These are phyloP conservation scores for Mystacides longicornis DNA, from an alignment of 2,888 invertebrate species.

Conservation along the genomic window DNA sequence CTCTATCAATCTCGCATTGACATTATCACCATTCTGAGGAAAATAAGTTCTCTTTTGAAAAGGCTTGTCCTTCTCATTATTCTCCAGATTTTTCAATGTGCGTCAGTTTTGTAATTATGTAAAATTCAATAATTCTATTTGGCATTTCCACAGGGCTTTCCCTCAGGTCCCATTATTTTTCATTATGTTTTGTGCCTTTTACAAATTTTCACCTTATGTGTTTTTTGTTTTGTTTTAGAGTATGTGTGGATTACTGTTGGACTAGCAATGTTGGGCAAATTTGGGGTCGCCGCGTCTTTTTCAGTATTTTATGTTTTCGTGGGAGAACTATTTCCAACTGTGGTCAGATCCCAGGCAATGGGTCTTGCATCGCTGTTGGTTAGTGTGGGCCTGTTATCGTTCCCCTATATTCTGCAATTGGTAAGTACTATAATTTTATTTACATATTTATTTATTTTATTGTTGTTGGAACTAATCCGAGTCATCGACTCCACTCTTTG, in stretches of 20 bases:
- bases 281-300: conserved; percentile 61
- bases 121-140: too few relatives aligned
- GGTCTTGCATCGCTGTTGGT: conserved; percentile 58
- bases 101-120: too few relatives aligned
- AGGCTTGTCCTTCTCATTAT: too few relatives aligned
- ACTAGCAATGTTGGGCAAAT: conserved; percentile 58
- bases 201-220: background rate
- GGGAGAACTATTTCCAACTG: conserved; percentile 60
- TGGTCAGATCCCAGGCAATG: conserved; percentile 58
- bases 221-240: conserved; percentile 34
- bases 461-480: too few relatives aligned
- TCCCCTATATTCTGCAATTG: conserved; percentile 57
- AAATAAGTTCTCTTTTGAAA: too few relatives aligned
- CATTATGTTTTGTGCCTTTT: background rate
- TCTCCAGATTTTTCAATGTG: too few relatives aligned
- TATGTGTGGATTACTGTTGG: conserved; percentile 56
- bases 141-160: background rate
- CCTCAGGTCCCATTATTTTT: background rate
- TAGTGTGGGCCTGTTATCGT: conserved; percentile 53
- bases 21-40: too few relatives aligned
- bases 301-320: conserved; percentile 63
- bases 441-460: background rate
- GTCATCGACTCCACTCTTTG: too few relatives aligned
- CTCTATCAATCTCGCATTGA: too few relatives aligned
- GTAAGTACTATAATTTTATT: conserved; percentile 34